A percentile compares a stretch with the other conserved stretches of the same genome.
These are phyloP conservation scores for Plectropomus leopardus DNA, from an alignment of 2,113 vertebrate genomes.

Conservation along the genomic window DNA sequence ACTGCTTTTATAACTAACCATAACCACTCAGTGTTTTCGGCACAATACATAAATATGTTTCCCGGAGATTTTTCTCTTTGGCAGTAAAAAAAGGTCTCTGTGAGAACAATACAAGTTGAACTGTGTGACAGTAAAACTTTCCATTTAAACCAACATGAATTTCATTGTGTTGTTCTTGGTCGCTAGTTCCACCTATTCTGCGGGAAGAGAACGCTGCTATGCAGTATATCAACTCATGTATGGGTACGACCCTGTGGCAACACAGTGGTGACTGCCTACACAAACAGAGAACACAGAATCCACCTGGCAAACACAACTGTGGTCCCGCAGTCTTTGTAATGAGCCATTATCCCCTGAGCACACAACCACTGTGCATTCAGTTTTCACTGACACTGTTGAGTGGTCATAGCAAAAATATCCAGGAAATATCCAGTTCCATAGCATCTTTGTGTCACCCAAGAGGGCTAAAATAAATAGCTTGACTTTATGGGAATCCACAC, in stretches of 20 bases:
- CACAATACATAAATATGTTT: constrained; percentile 47
- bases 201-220: constrained; percentile 27
- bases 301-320: constrained; percentile 50
- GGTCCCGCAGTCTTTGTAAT: constrained; percentile 33
- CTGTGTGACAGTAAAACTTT: constrained; percentile 63
- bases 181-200: constrained; percentile 50
- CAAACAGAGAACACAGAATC: constrained; percentile 50
- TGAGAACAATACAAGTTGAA: constrained; percentile 61
- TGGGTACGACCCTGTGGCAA: constrained; percentile 46
- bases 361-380: neutral
- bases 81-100: constrained; percentile 32
- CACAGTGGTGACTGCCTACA: constrained; percentile 38
- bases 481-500: neutral
- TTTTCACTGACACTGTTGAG: constrained; percentile 3
- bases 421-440: neutral
- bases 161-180: constrained; percentile 67
- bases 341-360: constrained; percentile 27
- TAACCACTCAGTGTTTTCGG: constrained; percentile 36
- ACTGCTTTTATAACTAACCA: constrained; percentile 48
- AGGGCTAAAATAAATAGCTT: neutral
- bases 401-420: constrained; percentile 3
- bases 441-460: neutral
- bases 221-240: constrained; percentile 45
- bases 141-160: constrained; percentile 68
- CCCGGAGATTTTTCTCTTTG: constrained; percentile 54